Conservation (phyloP, 2,797 vertebrate genomes). For the Coccyzus lansbergi region DNA sequence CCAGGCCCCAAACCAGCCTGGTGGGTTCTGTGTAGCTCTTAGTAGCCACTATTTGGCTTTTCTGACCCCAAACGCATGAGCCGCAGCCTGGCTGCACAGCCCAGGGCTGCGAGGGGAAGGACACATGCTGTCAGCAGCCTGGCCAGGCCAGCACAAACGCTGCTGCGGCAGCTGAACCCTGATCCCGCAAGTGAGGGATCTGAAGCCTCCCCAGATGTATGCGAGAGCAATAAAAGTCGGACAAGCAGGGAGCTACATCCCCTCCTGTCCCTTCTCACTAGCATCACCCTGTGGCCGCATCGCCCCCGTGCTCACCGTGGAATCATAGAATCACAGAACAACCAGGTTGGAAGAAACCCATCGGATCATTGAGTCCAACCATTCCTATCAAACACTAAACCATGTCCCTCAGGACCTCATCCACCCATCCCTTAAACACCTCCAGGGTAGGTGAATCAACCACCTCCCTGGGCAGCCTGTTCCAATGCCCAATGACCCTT, state of each 20-base stretch:
- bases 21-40: neutral
- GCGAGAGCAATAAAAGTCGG: fast-evolving
- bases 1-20: neutral
- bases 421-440: no score
- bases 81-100: neutral
- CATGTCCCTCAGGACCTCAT: no score
- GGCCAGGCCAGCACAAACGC: fast-evolving
- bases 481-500: no score
- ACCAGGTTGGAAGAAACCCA: no score
- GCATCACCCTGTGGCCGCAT: neutral
- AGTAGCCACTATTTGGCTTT: neutral
- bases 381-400: no score
- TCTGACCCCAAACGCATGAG: neutral
- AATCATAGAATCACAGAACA: no score
- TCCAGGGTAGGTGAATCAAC: no score
- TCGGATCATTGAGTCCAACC: no score
- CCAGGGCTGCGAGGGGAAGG: fast-evolving
- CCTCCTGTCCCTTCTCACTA: neutral
- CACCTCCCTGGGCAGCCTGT: no score
- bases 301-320: fast-evolving
- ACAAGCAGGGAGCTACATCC: neutral
- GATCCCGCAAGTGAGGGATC: fast-evolving
- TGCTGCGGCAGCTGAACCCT: fast-evolving
- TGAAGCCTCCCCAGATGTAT: neutral
- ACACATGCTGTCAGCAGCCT: fast-evolving